These are phyloP conservation scores for Abrostola triplasia DNA, from an alignment of 2,888 invertebrate genomes.

Conservation along the genomic window DNA sequence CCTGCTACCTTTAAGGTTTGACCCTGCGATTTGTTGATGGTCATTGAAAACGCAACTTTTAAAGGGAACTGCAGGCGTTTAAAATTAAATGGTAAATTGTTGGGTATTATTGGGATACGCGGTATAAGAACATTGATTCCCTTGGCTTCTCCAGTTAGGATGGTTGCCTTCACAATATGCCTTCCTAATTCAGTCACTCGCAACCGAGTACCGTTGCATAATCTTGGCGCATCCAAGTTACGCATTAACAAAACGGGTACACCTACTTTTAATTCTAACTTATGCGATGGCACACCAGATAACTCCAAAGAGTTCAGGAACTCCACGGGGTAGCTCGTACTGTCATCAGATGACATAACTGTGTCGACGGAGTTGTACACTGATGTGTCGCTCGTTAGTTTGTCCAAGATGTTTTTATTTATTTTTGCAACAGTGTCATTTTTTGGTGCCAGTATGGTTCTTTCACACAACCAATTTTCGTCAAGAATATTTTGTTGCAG, in stretches of 20 bases:
- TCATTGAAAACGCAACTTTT: slow-evolving; percentile 45
- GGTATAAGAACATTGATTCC: slow-evolving; percentile 55
- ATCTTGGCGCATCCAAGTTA: slow-evolving; percentile 40
- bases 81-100: slow-evolving; percentile 53
- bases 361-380: slow-evolving; percentile 50
- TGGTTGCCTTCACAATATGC: slow-evolving; percentile 50
- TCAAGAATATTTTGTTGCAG: slow-evolving; percentile 45
- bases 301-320: slow-evolving; percentile 57
- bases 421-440: slow-evolving; percentile 54
- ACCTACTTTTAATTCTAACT: slow-evolving; percentile 39
- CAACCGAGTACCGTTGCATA: slow-evolving; percentile 39
- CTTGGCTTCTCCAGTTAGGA: slow-evolving; percentile 52
- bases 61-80: slow-evolving; percentile 53
- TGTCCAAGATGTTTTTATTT: slow-evolving; percentile 51
- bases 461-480: slow-evolving; percentile 55
- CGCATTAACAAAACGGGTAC: slow-evolving; percentile 48
- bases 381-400: slow-evolving; percentile 35
- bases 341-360: slow-evolving; percentile 33
- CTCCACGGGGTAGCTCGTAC: slow-evolving; percentile 47
- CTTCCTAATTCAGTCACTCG: slow-evolving; percentile 6
- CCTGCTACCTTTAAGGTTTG: slow-evolving; percentile 49
- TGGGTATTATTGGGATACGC: slow-evolving; percentile 56
- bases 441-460: slow-evolving; percentile 46
- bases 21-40: slow-evolving; percentile 49
- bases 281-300: slow-evolving; percentile 39